Percentiles rank a stretch among this genome's conserved stretches.
These are phyloP conservation scores for Lapara coniferarum DNA, from an alignment of 2,888 invertebrate genomes.

Conservation along the genomic window DNA sequence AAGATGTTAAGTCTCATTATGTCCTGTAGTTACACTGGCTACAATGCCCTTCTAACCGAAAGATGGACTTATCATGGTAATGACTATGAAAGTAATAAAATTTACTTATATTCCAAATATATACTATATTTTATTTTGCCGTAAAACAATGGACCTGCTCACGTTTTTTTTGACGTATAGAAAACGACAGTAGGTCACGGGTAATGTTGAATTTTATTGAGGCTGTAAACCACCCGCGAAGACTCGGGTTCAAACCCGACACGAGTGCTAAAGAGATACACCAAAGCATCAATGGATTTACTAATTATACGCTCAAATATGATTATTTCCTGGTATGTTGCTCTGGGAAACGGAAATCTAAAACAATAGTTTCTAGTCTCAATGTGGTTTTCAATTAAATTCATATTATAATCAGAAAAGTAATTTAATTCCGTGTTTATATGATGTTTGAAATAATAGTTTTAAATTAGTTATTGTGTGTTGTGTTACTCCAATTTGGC, in stretches of 20 bases:
- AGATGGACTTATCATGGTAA: no score
- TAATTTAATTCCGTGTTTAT: no score
- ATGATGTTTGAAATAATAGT: no score
- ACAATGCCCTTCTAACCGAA: no score
- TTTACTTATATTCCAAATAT: no score
- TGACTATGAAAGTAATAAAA: no score
- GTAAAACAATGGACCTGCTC: slow-evolving; percentile 54
- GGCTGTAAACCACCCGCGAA: slow-evolving; percentile 75
- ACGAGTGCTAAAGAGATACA: slow-evolving; percentile 52
- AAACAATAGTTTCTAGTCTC: no score
- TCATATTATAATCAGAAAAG: no score
- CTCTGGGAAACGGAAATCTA: not conserved
- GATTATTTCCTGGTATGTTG: slow-evolving; percentile 33
- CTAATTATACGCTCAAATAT: slow-evolving; percentile 47
- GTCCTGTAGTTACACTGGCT: no score
- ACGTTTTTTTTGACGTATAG: slow-evolving; percentile 43
- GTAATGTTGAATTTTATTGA: slow-evolving; percentile 69
- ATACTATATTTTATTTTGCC: slow-evolving; percentile 40
- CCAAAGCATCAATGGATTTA: slow-evolving; percentile 50
- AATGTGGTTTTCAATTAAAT: not conserved
- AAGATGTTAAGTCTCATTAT: no score
- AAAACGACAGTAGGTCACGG: slow-evolving; percentile 60
- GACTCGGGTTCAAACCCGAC: slow-evolving; percentile 46
- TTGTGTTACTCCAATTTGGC: no score
- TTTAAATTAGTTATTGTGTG: no score